A percentile compares a stretch with the other conserved stretches of the same genome.
Evolutionary conservation across 2,797 vertebrate genomes (phyloP).

Genomic region (Cirrhinus molitorella): DNA sequence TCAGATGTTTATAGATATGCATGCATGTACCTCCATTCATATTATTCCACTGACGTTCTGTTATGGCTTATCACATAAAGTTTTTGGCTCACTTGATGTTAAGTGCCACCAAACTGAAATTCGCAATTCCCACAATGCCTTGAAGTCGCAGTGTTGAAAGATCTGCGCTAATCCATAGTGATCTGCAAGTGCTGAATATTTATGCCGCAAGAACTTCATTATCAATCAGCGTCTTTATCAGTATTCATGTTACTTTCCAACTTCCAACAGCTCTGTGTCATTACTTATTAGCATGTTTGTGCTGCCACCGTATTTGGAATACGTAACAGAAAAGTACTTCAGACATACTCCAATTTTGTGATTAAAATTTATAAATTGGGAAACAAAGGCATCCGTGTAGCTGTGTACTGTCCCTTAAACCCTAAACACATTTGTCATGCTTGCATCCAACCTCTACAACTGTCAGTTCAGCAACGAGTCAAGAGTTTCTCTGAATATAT

Average conservation of each 20-base stretch:
- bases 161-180: slow-evolving; percentile 12
- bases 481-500: slow-evolving; percentile 2
- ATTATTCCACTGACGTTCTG: background rate
- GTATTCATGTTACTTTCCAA: slow-evolving; percentile 17
- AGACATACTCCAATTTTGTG: background rate
- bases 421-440: slow-evolving; percentile 15
- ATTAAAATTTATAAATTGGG: background rate
- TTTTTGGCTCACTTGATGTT: slow-evolving; percentile 14
- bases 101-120: slow-evolving; percentile 1
- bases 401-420: background rate
- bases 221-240: slow-evolving; percentile 8
- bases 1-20: background rate
- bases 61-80: background rate
- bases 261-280: background rate
- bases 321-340: background rate
- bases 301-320: background rate
- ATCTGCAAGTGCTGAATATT: slow-evolving; percentile 32
- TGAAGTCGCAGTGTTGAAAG: slow-evolving; percentile 5
- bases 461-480: slow-evolving; percentile 13
- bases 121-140: slow-evolving; percentile 4
- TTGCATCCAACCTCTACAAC: slow-evolving; percentile 5
- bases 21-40: background rate
- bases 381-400: background rate
- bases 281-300: slow-evolving; percentile 11
- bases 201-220: slow-evolving; percentile 9